Evolutionary conservation across 2,888 invertebrate species (phyloP), one percentile per base, ranked within the genome.

Genomic region (Lordiphosa andalusiaca): DNA sequence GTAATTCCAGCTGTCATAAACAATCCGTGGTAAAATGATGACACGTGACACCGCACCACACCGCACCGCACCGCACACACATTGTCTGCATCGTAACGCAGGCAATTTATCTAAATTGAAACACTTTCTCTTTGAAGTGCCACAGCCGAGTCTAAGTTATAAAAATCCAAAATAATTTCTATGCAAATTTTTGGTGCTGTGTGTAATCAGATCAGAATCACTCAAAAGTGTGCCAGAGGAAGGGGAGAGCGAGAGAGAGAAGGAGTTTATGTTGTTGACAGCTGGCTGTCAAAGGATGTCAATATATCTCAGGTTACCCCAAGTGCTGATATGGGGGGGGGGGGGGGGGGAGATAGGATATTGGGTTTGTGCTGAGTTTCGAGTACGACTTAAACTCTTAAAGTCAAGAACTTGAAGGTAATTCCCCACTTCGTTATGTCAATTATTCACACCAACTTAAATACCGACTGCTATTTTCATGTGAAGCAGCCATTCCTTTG

Each of bases 141-240:
- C 23, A 23, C 5, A 23, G 23, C 23, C 5, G 23, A 23, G 39
- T 57, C 38, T 21, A 4, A 30, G 47, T 41, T 53, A 47, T 53
- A 61, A 67, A 71, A 69, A 66, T 65, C 58, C 53, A 63, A 80
- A 70, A 83, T 83, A 80, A 80, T 76, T 80, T 78, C 70, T 73
- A 78, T 78, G 77, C 80, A 78, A 78, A 78, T 78, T 78, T 78
- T 72, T 5, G 16, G 16, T 44, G 16, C 33, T 44, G 49, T 65
- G 52, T 63, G 69, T 77, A 82, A 82, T 82, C 76, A 66, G 76
- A 77, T 77, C 80, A 59, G 42, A 63, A 38, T 16, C 7, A 12
- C 40, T 40, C 40, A 23, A 25, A 25, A 13, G 35, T 35, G 30
- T 10, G 7, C 30, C 3, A 30, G 10, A 10, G 30, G 4, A 2